Evolutionary conservation across 2,113 vertebrate genomes (phyloP).

Genomic region (Tragelaphus strepsiceros): DNA sequence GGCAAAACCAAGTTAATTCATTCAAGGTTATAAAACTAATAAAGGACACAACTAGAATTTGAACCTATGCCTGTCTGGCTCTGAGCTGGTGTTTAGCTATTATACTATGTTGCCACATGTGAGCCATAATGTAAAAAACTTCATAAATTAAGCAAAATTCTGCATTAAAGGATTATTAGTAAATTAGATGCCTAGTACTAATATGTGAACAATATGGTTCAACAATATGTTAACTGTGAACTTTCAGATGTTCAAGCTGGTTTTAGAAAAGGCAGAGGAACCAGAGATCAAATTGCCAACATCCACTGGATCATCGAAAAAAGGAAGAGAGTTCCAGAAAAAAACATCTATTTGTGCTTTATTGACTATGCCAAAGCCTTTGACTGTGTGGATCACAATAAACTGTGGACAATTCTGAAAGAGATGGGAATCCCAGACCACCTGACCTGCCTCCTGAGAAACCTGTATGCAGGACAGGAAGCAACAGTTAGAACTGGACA

Average conservation of each 20-base stretch:
- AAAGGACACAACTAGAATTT: not conserved
- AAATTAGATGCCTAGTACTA: not conserved
- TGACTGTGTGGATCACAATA: not conserved
- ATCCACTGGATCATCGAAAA: rapidly evolving
- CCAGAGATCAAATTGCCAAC: not conserved
- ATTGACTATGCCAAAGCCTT: not conserved
- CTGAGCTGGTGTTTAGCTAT: not conserved
- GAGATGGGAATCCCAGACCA: not conserved
- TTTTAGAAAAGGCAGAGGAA: not conserved
- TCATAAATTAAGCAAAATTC: not conserved
- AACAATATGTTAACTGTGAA: not conserved
- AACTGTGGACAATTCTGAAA: not conserved
- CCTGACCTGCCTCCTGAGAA: not conserved
- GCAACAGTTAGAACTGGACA: not conserved
- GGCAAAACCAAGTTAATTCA: not conserved
- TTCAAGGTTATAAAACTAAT: not conserved
- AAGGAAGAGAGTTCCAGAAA: not conserved
- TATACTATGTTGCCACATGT: not conserved
- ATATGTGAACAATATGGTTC: not conserved
- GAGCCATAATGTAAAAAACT: not conserved
- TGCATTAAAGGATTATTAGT: not conserved
- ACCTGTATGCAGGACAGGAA: not conserved
- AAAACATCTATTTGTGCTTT: not conserved
- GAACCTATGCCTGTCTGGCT: not conserved
- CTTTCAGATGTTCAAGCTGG: not conserved